A percentile compares a stretch with the other conserved stretches of the same genome.
Conservation (phyloP, 1,140 invertebrate genomes). For the Drosophila kepulauana region DNA sequence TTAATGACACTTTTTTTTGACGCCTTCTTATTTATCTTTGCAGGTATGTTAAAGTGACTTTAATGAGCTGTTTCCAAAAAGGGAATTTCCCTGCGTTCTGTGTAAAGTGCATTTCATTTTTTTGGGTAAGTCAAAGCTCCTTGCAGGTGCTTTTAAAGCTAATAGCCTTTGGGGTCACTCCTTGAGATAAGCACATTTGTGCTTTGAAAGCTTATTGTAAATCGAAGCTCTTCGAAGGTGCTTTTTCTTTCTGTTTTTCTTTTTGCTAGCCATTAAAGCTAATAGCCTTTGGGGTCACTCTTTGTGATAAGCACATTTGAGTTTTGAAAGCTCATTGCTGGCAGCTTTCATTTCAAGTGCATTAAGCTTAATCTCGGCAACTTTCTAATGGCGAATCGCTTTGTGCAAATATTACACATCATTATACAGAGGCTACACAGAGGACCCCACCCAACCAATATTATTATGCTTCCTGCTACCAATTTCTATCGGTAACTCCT, state of each 20-base stretch:
- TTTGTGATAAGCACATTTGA: slow-evolving; percentile 36
- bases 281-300: slow-evolving; percentile 13
- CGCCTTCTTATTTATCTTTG: slow-evolving; percentile 45
- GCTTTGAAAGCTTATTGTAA: slow-evolving; percentile 11
- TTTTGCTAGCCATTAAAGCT: slow-evolving; percentile 17
- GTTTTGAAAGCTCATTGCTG: slow-evolving; percentile 20
- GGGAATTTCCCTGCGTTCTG: slow-evolving; percentile 8
- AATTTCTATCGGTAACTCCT: slow-evolving; percentile 7
- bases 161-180: slow-evolving; percentile 11
- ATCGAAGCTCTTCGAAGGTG: not conserved
- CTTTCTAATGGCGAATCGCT: slow-evolving; percentile 46
- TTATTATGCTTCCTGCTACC: slow-evolving; percentile 37
- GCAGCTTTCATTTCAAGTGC: slow-evolving; percentile 45
- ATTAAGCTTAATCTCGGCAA: slow-evolving; percentile 42
- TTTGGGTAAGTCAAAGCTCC: slow-evolving; percentile 12
- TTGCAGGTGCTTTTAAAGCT: not conserved
- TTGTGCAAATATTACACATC: slow-evolving; percentile 51
- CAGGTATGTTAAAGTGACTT: slow-evolving; percentile 61
- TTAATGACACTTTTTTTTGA: slow-evolving; percentile 64
- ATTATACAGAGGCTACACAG: slow-evolving; percentile 35
- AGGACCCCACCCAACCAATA: slow-evolving; percentile 25
- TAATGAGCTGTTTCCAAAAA: not conserved
- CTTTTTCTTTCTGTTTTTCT: slow-evolving; percentile 2
- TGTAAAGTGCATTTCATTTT: not conserved
- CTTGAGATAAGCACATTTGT: slow-evolving; percentile 35